These are phyloP conservation scores for Lethenteron reissneri DNA, from an alignment of 2,113 vertebrate species.

Conservation along the genomic window DNA sequence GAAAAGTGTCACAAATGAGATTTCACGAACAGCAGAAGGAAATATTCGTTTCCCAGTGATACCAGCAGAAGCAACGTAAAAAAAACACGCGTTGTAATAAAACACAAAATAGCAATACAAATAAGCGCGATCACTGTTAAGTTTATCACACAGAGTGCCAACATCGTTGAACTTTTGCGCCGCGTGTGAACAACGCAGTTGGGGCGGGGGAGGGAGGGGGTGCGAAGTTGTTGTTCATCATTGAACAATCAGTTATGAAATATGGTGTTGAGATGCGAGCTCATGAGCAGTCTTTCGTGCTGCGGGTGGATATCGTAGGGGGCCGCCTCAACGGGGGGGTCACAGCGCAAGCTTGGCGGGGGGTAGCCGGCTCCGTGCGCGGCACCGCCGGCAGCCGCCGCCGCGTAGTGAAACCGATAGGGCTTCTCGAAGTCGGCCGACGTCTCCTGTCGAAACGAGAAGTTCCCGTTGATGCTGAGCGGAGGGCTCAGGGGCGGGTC, in stretches of 20 bases:
- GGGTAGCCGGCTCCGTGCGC: constrained; percentile 36
- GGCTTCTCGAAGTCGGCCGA: constrained; percentile 59
- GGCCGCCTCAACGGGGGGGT: constrained; percentile 59
- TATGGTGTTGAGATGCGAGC: constrained; percentile 78
- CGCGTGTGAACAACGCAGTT: constrained; percentile 28
- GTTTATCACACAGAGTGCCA: no score
- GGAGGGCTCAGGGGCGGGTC: constrained; percentile 86
- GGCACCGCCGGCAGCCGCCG: constrained; percentile 27
- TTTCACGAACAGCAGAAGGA: no score
- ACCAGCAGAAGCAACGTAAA: no score
- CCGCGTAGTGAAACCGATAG: constrained; percentile 76
- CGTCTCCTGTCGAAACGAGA: constrained; percentile 83
- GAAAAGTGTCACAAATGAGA: no score
- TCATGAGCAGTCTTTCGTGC: constrained; percentile 66
- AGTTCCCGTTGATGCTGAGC: constrained; percentile 89
- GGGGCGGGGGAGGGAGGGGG: no score
- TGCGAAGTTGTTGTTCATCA: constrained; percentile 10
- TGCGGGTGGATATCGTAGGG: constrained; percentile 72
- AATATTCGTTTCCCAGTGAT: no score
- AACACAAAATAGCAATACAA: no score
- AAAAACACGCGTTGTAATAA: no score
- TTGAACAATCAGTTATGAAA: constrained; percentile 55
- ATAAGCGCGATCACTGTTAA: no score
- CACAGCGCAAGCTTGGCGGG: constrained; percentile 37
- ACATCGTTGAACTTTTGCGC: constrained; percentile 15